Evolutionary conservation across 2,797 vertebrate species (phyloP), one percentile per base, ranked within the genome.

Genomic region (Spinus pinus): DNA sequence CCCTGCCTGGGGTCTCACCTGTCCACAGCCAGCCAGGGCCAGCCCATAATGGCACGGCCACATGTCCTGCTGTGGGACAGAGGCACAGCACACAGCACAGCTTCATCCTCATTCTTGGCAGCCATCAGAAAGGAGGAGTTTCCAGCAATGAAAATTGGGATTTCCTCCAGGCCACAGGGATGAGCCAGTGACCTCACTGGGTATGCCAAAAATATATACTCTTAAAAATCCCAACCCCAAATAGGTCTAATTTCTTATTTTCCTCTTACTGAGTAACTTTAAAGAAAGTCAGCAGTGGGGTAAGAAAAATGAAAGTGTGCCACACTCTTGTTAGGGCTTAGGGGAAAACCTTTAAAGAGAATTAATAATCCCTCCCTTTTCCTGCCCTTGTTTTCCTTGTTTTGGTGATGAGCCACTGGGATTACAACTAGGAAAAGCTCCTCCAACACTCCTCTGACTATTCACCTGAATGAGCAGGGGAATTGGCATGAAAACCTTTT

Each of bases 291-390:
- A 64, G 14, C 5, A 30, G 71, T 39, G 25, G 44, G 44, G 51
- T 42, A 70, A 82, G 60, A 64, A 90, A 90, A 88, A 85, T 37
- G 70, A 66, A 86, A 90, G 64, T 28, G 64, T 70, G 78, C 44
- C 64, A 31, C 27, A 35, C 1, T 49, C 14, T 49, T 27, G 7
- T 33, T 25, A 42, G 53, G 71, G 47, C 24, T 77, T 31, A 18
- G 49, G 72, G 74, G 72, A 53, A 95, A 87, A 81, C 21, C 53
- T 88, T 79, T 42, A 41, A 12, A 49, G 75, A 81, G 13, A 93
- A 81, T 88, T 54, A 39, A 49, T 28, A 54, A 88, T 18, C 37
- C 54, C 49, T 87, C 47, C 65, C 39, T 39, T 81, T 10, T 53
- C 51, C 46, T 71, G 65, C 25, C 46, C 51, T 22, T 0, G 0